Evolutionary conservation across 2,113 vertebrate genomes (phyloP), one percentile per base, ranked within the genome.

Genomic region (Hippocampus abdominalis): DNA sequence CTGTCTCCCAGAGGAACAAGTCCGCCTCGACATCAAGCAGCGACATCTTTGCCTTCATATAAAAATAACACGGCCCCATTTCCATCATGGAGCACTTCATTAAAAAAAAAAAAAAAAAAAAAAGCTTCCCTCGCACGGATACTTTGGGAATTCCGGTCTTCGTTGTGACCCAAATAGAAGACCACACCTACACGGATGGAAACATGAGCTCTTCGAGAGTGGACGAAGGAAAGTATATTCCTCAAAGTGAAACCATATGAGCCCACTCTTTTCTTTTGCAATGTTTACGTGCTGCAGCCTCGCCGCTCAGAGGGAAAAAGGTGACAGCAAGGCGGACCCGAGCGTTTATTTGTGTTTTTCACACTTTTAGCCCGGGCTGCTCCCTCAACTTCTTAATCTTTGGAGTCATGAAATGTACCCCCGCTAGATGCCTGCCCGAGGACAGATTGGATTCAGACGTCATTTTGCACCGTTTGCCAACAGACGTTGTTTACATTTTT

Each of bases 231-330:
- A 86, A 88, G 83, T 86, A 78, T 88, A 86, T 82, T 87, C 75
- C 79, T 80, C 83, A 90, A 90, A 93, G 89, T 88, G 82, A 90
- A 92, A 90, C 88, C 90, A 91, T 90, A 90, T 91, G 90, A 88
- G 76, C 82, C 81, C 68, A 51, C 20, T 20, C 44, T 66, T 25
- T 65, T 83, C 59, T 68, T 66, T 48, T 2, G 29, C 78, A 64
- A 51, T 29, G 75, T 73, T 76, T 57, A 25, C 77, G 49, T 60
- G 70, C 71, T 72, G 40, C 62, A 79, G 67, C 69, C 66, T 69
- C 32, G 29, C 63, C 76, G n/a, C 67, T 66, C 64, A 18, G 69
- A 66, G 61, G 62, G 21, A 77, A 75, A 77, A 75, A 84, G 73
- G 82, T 86, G 79, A 75, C 57, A 46, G 64, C 64, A 70, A 81